phyloP scores from a whole-genome alignment of 2,888 invertebrate genomes.

The Chaitophorus viminalis region DNA sequence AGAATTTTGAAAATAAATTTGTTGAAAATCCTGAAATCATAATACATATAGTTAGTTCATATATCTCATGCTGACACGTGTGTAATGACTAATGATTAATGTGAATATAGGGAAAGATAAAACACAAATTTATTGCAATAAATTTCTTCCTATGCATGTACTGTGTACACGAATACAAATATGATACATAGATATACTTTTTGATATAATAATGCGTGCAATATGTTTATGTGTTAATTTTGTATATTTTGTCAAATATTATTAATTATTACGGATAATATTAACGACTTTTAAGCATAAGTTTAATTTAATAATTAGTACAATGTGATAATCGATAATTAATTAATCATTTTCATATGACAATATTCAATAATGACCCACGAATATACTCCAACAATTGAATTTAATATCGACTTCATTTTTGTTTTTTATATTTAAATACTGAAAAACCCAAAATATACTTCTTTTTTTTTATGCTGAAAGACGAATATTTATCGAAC shows the following conservation, averaged over 20 bases:
- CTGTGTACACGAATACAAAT: too few species aligned
- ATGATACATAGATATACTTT: too few species aligned
- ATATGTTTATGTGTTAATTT: neutral
- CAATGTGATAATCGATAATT: neutral
- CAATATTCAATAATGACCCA: too few species aligned
- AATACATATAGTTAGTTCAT: neutral
- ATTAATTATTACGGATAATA: neutral
- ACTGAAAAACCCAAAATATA: neutral
- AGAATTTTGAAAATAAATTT: neutral
- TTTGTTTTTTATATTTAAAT: neutral
- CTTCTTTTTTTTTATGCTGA: slow-evolving; percentile 9
- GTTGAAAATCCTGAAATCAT: neutral
- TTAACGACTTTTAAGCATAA: neutral
- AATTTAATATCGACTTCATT: slow-evolving; percentile 5
- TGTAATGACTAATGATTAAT: too few species aligned
- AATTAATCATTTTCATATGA: neutral
- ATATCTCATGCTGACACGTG: too few species aligned
- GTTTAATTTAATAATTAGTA: neutral
- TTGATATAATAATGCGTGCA: too few species aligned
- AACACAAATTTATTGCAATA: neutral
- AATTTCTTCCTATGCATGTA: neutral
- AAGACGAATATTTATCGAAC: neutral
- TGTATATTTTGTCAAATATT: neutral
- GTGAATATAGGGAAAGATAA: neutral
- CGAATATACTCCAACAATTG: neutral